These are phyloP conservation scores for human (Homo sapiens) DNA, from an alignment of 2,113 vertebrate genomes.

Conservation along the genomic window GRCh38 chr4:47558001-47558500, in stretches of 20 bases:
- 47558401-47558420: neutral
- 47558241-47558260: conserved; percentile 89
- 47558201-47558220: conserved; percentile 92
- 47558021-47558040: conserved; percentile 86
- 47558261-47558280: conserved; percentile 79
- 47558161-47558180: conserved; percentile 94
- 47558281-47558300: rapidly evolving
- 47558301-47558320: rapidly evolving
- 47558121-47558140: conserved; percentile 89
- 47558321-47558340: rapidly evolving
- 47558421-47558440: neutral
- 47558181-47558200: conserved; percentile 94
- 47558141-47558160: conserved; percentile 95
- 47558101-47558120: conserved; percentile 88
- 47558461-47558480: neutral
- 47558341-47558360: neutral
- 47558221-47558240: conserved; percentile 95
- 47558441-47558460: neutral
- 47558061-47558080: conserved; percentile 86
- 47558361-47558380: neutral
- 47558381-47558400: neutral
- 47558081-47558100: conserved; percentile 90
- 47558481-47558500: neutral
- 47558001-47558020: conserved; percentile 89
- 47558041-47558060: conserved; percentile 88